Evolutionary conservation across 2,113 vertebrate genomes (phyloP).

Genomic region (Bostrychus sinensis): DNA sequence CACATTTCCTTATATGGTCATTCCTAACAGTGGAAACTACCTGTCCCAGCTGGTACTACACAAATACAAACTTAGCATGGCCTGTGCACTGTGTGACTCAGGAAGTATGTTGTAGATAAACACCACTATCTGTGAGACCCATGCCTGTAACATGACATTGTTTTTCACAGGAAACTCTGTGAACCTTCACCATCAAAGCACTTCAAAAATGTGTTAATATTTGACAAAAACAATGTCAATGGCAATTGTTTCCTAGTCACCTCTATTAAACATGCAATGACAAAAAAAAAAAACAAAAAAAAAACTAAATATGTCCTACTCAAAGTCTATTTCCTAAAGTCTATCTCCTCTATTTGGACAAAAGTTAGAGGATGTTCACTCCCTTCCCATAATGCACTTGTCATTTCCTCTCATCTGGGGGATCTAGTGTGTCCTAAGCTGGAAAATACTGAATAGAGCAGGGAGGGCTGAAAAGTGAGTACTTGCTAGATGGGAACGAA

Average conservation of each 20-base stretch:
- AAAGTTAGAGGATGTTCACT: constrained; percentile 11
- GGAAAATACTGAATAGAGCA: background rate
- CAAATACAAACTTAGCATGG: background rate
- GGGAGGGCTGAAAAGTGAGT: constrained; percentile 32
- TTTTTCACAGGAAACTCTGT: constrained; percentile 51
- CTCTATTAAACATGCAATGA: too few relatives aligned
- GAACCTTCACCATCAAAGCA: background rate
- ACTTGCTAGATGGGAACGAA: constrained; percentile 16
- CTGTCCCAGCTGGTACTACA: background rate
- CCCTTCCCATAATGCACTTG: background rate
- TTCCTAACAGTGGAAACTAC: background rate
- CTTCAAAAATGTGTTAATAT: background rate
- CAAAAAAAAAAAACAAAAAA: too few relatives aligned
- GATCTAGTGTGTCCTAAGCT: constrained; percentile 8
- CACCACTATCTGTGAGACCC: background rate
- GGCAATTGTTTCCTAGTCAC: too few relatives aligned
- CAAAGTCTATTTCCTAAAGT: background rate
- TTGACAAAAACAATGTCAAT: too few relatives aligned
- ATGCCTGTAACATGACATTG: constrained; percentile 1
- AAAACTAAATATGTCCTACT: background rate
- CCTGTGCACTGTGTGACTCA: constrained; percentile 4
- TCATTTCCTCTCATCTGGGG: constrained; percentile 40
- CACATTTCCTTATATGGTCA: background rate
- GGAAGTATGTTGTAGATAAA: constrained; percentile 41
- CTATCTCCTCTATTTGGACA: background rate